phyloP scores from a whole-genome alignment of 2,797 vertebrate genomes.

The Eulemur coronatus region DNA sequence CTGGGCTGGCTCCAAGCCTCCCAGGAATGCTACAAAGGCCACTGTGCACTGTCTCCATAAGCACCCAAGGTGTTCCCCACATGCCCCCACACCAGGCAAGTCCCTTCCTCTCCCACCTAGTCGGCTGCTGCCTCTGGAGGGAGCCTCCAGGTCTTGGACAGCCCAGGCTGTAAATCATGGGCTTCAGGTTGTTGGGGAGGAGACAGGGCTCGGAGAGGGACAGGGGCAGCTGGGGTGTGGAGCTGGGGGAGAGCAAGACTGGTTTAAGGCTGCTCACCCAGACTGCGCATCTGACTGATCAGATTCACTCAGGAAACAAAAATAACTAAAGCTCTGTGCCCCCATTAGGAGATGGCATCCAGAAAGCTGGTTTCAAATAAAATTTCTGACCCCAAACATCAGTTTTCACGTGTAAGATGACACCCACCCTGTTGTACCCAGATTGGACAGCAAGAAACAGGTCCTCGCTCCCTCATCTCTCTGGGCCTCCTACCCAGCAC shows the following conservation, averaged over 20 bases:
- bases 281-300: not conserved
- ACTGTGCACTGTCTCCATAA: not conserved
- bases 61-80: not conserved
- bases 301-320: not conserved
- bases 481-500: not conserved
- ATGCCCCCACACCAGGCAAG: not conserved
- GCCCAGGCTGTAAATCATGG: not conserved
- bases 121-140: not conserved
- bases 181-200: not conserved
- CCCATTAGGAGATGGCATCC: not conserved
- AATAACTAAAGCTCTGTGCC: not conserved
- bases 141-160: not conserved
- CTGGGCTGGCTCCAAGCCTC: not conserved
- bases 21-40: not conserved
- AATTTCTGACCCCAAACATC: not conserved
- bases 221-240: not conserved
- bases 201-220: not conserved
- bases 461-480: not conserved
- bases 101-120: not conserved
- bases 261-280: not conserved
- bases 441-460: not conserved
- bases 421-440: not conserved
- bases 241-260: not conserved
- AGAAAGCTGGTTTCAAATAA: constrained; percentile 20
- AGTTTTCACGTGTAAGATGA: not conserved